Evolutionary conservation across 2,888 invertebrate genomes (phyloP), one percentile per base, ranked within the genome.

Genomic region (Biston betularia): DNA sequence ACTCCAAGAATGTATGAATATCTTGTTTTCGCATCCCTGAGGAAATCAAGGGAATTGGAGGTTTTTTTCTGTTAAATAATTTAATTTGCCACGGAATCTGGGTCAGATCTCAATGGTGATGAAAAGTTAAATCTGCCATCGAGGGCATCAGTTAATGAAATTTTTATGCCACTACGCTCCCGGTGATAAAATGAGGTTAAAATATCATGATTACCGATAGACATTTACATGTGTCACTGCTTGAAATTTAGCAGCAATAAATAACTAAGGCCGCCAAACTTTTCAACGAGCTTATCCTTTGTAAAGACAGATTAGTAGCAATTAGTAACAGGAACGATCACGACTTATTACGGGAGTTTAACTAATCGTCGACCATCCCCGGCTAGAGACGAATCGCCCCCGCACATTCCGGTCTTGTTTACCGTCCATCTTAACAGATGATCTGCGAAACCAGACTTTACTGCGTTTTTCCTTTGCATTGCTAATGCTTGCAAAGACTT

Each of bases 351-450:
- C 77, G 72, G 74, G 69, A 78, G 75, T 79, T 79, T 77, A 79
- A 83, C 77, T 79, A 80, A 83, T 83, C 75, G 77, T 70, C 68
- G 75, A 74, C 75, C 74, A 80, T 82, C 78, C 74, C 75, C 76
- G 70, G 73, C 65, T 72, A 71, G 73, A 83, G 84, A 86, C 75
- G 75, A 74, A 84, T 83, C 83, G 83, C 85, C 87, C 79, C 83
- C 85, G 81, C 83, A 83, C 83, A 85, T 86, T 88, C 83, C 79
- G 65, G 75, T 63, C 75, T 81, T 83, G 82, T 86, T 87, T 84
- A 84, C 82, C 76, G 80, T 80, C 76, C 74, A 76, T 84, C 81
- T 81, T 81, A 65, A 71, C 74, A 75, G 78, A 83, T 82, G 80
- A 68, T 75, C 76, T 79, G 84, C 84, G 80, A 68, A 81, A 79